Evolutionary conservation across 2,888 invertebrate species (phyloP), one percentile per base, ranked within the genome.

Genomic region (Xestia c-nigrum): DNA sequence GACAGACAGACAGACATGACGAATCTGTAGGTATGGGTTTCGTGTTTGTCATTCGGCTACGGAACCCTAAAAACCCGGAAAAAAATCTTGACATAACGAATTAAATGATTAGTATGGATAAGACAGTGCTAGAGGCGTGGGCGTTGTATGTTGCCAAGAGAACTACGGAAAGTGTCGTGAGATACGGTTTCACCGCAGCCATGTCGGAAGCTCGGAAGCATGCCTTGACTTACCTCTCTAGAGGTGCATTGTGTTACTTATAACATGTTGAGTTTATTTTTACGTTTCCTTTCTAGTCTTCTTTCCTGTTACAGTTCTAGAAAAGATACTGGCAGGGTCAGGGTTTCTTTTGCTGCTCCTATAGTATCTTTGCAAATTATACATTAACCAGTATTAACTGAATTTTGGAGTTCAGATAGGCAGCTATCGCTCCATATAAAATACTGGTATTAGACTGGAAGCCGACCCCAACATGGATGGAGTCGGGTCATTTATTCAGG

Each of bases 141-240:
- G 5, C 43, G 9, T 57, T 64, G 9, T 38, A 65, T 50, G 21
- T 50, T 72, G 66, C 52, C 66, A 66, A 72, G 40, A 43, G 59
- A 40, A 68, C 75, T 52, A n/a, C 66, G 63, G 70, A 64, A 73
- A 73, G 63, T 75, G 75, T 80, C 68, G 59, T 72, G 72, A 55
- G 72, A 19, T 52, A 74, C 52, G 63, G 38, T 52, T 69, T 55
- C 46, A 50, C 64, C 61, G 50, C 75, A 70, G 3, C 52, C 40
- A 67, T 59, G 70, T 75, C 5, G 50, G 65, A 61, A 65, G 50
- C 75, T 52, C 59, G 71, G 59, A 74, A 80, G 61, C 61, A 40
- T 61, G 70, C 66, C 66, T 70, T 72, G 80, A 64, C 81, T 70
- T 55, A 65, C 19, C 79, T 70, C 67, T 55, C 38, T 64, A 50